These are phyloP conservation scores for Tetanocera ferruginea DNA, from an alignment of 2,888 invertebrate genomes.

Conservation along the genomic window DNA sequence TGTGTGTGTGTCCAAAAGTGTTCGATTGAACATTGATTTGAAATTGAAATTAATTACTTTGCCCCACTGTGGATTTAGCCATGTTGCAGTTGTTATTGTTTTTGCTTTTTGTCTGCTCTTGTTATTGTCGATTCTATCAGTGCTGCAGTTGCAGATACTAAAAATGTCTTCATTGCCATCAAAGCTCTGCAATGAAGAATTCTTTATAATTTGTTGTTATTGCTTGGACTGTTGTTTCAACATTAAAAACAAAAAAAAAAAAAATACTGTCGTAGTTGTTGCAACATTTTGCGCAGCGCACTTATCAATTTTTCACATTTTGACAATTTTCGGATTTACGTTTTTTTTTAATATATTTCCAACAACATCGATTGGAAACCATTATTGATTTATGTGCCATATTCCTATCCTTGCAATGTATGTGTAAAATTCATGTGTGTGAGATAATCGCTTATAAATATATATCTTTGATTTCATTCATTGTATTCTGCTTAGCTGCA, in stretches of 20 bases:
- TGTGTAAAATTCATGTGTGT: slow-evolving; percentile 42
- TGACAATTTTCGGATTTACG: slow-evolving; percentile 24
- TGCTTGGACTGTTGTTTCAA: slow-evolving; percentile 21
- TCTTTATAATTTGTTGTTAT: slow-evolving; percentile 36
- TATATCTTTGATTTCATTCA: slow-evolving; percentile 3
- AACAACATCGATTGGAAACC: too few species aligned
- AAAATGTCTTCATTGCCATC: slow-evolving; percentile 50
- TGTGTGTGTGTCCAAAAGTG: neutral
- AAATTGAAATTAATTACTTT: slow-evolving; percentile 39
- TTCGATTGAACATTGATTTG: slow-evolving; percentile 27
- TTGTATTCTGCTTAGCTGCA: neutral
- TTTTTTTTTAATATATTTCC: neutral
- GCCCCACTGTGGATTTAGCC: slow-evolving; percentile 27
- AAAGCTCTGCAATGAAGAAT: slow-evolving; percentile 22
- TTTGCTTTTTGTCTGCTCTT: slow-evolving; percentile 4
- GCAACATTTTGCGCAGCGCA: slow-evolving; percentile 40
- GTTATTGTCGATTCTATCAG: slow-evolving; percentile 21
- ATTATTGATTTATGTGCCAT: slow-evolving; percentile 30
- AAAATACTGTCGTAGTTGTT: slow-evolving; percentile 35
- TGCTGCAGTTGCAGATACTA: slow-evolving; percentile 24
- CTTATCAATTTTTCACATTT: slow-evolving; percentile 38
- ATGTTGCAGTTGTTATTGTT: slow-evolving; percentile 9
- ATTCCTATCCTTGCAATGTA: slow-evolving; percentile 35
- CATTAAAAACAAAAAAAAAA: neutral
- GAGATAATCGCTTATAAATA: neutral